Conservation (phyloP, 2,797 vertebrate genomes). For the Mus caroli region DNA sequence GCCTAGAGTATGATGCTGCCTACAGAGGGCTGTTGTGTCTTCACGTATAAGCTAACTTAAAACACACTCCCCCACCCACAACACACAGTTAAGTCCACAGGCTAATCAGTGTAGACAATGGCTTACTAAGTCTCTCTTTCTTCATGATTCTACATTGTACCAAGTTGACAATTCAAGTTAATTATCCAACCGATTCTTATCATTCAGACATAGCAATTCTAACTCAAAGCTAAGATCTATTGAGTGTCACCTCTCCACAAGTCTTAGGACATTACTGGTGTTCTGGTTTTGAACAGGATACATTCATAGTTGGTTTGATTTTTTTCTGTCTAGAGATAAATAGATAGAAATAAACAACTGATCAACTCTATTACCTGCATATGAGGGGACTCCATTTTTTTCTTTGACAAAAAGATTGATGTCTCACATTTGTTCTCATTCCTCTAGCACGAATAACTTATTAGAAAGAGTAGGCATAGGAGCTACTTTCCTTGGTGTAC, state of each 20-base stretch:
- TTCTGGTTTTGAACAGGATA: neutral
- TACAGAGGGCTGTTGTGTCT: neutral
- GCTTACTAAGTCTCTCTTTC: neutral
- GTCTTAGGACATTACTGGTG: neutral
- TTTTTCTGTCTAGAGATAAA: conserved; percentile 3
- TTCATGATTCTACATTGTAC: neutral
- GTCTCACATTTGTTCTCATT: neutral
- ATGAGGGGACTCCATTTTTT: neutral
- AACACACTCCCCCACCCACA: neutral
- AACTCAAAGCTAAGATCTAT: neutral
- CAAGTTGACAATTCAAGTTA: neutral
- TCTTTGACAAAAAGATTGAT: neutral
- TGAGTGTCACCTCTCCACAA: neutral
- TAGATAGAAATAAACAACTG: neutral
- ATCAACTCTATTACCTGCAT: neutral
- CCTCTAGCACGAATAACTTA: neutral
- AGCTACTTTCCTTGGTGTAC: neutral
- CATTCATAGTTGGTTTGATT: neutral
- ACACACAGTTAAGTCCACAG: neutral
- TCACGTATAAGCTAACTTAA: neutral
- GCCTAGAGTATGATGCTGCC: neutral
- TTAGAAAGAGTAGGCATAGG: neutral
- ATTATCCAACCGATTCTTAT: neutral
- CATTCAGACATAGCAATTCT: neutral
- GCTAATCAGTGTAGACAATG: neutral